These are phyloP conservation scores for Sphyrna mokarran DNA, from an alignment of 2,113 vertebrate species.

Conservation along the genomic window DNA sequence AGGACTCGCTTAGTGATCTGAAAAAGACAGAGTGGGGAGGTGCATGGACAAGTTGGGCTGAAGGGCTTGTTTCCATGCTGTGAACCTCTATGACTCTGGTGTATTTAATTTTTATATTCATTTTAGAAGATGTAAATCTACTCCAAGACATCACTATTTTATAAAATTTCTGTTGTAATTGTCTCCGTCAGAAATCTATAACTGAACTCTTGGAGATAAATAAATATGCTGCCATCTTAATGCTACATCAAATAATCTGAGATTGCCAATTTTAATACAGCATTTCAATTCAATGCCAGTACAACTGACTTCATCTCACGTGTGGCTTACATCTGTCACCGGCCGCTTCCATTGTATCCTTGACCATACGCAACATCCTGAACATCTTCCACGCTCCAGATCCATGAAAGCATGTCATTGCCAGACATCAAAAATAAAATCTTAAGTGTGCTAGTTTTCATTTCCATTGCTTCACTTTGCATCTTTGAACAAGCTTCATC, in stretches of 20 bases:
- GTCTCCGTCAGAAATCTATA: not conserved
- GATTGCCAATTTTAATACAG: not conserved
- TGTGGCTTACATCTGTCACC: not conserved
- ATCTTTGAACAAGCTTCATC: not conserved
- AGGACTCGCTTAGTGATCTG: too few species aligned
- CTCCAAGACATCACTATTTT: not conserved
- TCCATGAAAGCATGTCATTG: not conserved
- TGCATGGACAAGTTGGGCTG: too few species aligned
- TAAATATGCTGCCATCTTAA: not conserved
- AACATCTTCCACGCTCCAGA: not conserved
- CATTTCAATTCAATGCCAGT: not conserved
- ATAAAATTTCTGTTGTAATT: not conserved
- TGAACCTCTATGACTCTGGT: not conserved
- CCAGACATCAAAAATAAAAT: constrained; percentile 14
- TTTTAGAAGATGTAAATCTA: not conserved
- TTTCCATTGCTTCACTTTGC: not conserved
- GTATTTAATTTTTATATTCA: not conserved
- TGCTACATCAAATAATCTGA: not conserved
- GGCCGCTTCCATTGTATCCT: constrained; percentile 14
- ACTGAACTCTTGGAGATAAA: not conserved
- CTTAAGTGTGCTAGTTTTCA: not conserved
- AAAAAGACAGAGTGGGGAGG: too few species aligned
- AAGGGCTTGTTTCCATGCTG: too few species aligned
- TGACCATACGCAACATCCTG: constrained; percentile 29
- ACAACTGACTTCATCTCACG: not conserved